Base-by-base conservation (phyloP, 2,113 vertebrate genomes). In the Apteryx mantelli region DNA sequence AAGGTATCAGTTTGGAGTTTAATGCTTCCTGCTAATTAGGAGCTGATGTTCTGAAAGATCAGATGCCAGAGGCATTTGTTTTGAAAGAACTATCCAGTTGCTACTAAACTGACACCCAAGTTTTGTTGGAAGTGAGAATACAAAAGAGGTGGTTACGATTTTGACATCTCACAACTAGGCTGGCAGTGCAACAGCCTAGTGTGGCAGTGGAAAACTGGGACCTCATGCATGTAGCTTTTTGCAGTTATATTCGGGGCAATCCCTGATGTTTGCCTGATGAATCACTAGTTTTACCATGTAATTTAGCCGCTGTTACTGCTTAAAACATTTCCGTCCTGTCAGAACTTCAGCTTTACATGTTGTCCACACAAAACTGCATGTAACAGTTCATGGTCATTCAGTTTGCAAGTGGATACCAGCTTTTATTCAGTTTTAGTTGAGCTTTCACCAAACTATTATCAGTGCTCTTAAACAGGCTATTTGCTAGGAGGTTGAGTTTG, bases 221-320 rank as follows among this genome's bases (percentile, higher is more conserved):
- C 53, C 13, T 84, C 34, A 30, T 5, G 5, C 13, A 11, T 21
- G 24, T 32, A 16, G 32, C 6, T 40, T 46, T 5, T 44, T 20
- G 9, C 19, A 24, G 55, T n/a, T 71, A 4, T 24, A 17, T 13
- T 10, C 68, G 25, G 44, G 17, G 19, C 0, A 0, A 18, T 36
- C 4, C 5, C 13, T 30, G 69, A 76, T 36, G 25, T 56, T 88
- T 92, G 36, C 42, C 26, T 22, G 13, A 6, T 22, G 34, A 74
- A 60, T 42, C 32, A 11, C 19, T 85, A 11, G 26, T 44, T 70
- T 74, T 40, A 42, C 16, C 65, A 30, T 40, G 11, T 78, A 34
- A 17, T 55, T 85, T 68, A 40, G 3, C 55, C 0, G 26, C 0
- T 53, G 18, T 89, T 77, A 68, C 68, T 58, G 42, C 36, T 79